phyloP scores from a whole-genome alignment of 2,888 invertebrate genomes.

The Cheilosia vernalis region DNA sequence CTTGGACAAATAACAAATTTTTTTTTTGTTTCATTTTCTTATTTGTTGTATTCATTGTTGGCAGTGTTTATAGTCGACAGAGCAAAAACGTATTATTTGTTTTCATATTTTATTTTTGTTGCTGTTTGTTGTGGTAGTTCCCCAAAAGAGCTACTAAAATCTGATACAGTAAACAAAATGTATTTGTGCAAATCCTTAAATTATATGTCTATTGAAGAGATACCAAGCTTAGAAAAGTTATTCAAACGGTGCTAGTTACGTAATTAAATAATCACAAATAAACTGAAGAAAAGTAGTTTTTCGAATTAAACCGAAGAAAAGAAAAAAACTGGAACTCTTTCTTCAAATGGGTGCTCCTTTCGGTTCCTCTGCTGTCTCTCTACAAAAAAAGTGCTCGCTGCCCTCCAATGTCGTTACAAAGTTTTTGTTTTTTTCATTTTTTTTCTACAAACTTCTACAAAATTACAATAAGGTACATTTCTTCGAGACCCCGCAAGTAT shows the following conservation, averaged over 20 bases:
- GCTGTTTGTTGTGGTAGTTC: constrained; percentile 33
- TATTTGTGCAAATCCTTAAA: constrained; percentile 7
- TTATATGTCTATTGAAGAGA: background rate
- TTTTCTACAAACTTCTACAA: constrained; percentile 72
- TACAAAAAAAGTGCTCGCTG: constrained; percentile 54
- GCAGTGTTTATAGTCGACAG: constrained; percentile 75
- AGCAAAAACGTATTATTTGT: constrained; percentile 67
- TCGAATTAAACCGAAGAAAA: background rate
- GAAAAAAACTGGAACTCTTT: constrained; percentile 36
- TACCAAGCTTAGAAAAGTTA: constrained; percentile 11
- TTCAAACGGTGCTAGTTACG: constrained; percentile 4
- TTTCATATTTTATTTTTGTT: constrained; percentile 3
- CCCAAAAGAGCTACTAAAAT: background rate
- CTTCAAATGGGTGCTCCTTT: constrained; percentile 57
- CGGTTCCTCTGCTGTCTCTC: constrained; percentile 65
- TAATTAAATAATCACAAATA: background rate
- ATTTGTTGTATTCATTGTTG: constrained; percentile 71
- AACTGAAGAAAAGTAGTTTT: background rate
- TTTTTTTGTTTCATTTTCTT: constrained; percentile 40
- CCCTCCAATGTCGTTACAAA: constrained; percentile 61
- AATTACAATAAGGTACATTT: constrained; percentile 75
- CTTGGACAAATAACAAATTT: constrained; percentile 71
- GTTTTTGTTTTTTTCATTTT: constrained; percentile 32
- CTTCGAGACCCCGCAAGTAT: constrained; percentile 72
- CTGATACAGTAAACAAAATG: background rate